A percentile compares a stretch with the other conserved stretches of the same genome.
phyloP scores from a whole-genome alignment of 2,113 vertebrate species.

The Nycticryphes semicollaris region DNA sequence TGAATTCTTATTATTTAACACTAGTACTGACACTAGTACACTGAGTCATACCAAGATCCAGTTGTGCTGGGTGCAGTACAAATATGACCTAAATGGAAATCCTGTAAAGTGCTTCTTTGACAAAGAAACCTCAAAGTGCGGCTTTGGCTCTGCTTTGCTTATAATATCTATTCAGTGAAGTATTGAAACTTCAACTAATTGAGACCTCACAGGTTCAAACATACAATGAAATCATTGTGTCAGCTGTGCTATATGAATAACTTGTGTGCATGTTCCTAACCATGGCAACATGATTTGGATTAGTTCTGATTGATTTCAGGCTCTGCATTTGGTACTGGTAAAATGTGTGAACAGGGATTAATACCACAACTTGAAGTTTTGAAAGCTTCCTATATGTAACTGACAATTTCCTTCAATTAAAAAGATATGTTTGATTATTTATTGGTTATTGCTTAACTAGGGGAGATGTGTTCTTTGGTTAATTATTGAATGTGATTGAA shows the following conservation, averaged over 20 bases:
- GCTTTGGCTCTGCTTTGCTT: not conserved
- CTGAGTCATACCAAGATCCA: not conserved
- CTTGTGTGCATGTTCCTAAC: not conserved
- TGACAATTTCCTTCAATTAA: not conserved
- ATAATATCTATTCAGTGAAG: not conserved
- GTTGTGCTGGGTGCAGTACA: not conserved
- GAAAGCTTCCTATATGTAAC: not conserved
- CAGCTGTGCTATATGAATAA: not conserved
- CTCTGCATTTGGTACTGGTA: not conserved
- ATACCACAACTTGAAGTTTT: not conserved
- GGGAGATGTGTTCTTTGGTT: not conserved
- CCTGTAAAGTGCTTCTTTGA: not conserved
- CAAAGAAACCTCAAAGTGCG: not conserved
- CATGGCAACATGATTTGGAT: not conserved
- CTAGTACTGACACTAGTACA: not conserved
- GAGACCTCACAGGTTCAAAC: not conserved
- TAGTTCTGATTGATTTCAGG: slow-evolving; percentile 1
- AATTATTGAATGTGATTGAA: not conserved
- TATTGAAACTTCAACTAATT: not conserved
- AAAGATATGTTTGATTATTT: not conserved
- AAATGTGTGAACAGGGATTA: not conserved
- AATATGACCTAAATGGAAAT: not conserved
- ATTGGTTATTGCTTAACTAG: not conserved
- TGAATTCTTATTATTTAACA: not conserved
- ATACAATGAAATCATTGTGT: not conserved